Percentiles rank a stretch among this genome's conserved stretches.
These are phyloP conservation scores for Selene dorsalis DNA, from an alignment of 2,797 vertebrate genomes.

Conservation along the genomic window DNA sequence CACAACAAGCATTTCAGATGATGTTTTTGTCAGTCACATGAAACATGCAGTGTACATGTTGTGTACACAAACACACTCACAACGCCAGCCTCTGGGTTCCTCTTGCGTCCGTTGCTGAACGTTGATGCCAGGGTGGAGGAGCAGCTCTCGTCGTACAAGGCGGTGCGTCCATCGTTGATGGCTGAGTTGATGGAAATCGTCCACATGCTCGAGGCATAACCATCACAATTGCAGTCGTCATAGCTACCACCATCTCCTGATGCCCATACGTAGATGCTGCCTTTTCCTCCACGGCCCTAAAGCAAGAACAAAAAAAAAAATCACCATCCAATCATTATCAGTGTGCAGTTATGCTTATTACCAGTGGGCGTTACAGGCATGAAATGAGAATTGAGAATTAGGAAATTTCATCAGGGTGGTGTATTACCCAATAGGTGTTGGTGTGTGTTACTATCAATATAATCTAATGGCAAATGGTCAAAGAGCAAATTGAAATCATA, in stretches of 20 bases:
- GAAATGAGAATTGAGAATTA: conserved; percentile 25
- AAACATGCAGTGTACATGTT: neutral
- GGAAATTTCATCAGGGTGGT: conserved; percentile 9
- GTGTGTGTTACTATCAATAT: neutral
- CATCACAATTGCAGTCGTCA: conserved; percentile 98
- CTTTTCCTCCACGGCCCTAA: conserved; percentile 95
- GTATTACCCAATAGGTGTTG: conserved; percentile 1
- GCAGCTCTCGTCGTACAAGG: conserved; percentile 98
- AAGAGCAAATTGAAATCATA: neutral
- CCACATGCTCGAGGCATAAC: conserved; percentile 99
- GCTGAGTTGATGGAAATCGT: conserved; percentile 99
- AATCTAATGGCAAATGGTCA: neutral
- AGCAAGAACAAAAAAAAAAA: conserved; percentile 37
- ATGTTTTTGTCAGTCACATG: neutral
- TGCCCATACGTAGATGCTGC: conserved; percentile 99
- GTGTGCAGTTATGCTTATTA: conserved; percentile 4
- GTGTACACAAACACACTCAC: conserved; percentile 81
- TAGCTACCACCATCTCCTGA: conserved; percentile 98
- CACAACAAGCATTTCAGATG: neutral
- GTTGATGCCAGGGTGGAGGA: conserved; percentile 98
- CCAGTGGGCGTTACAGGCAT: neutral
- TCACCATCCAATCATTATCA: conserved; percentile 10
- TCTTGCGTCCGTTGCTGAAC: conserved; percentile 98
- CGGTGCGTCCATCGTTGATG: conserved; percentile 97
- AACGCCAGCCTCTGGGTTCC: conserved; percentile 97